Evolutionary conservation across 2,888 invertebrate species (phyloP), one percentile per base, ranked within the genome.

Genomic region (Sipunculus nudus): DNA sequence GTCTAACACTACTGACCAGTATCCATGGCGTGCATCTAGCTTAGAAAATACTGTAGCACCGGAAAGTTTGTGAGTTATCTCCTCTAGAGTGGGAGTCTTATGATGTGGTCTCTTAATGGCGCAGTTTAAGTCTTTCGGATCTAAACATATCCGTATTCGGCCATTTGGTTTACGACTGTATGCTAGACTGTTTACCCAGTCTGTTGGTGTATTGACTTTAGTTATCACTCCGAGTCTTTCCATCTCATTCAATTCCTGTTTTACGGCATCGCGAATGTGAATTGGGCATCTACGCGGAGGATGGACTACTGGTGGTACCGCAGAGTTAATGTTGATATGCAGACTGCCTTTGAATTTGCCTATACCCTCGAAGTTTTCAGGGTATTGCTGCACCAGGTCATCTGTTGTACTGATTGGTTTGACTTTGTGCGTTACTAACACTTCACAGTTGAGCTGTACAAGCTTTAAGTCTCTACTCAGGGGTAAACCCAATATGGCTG

Each of bases 1-100:
- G 23, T 48, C 50, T n/a, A 62, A 46, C 16, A 35, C 21, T 2
- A 67, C 38, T 32, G 38, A 43, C 65, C 67, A 65, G 35, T 59
- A 67, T 10, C 64, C 67, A 35, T 45, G 23, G 50, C 58, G 60
- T 10, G 63, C 63, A 35, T 61, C 63, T 3, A 59, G 41, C 19
- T 56, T 66, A 28, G 40, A 31, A 26, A 65, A 65, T 35, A 50
- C 46, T 28, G 10, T 54, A 6, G 60, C 53, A 19, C 53, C 58
- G 31, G 47, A 46, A 13, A 65, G 47, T 50, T 61, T 57, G 29
- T 49, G 46, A 16, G 39, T 43, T 13, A 64, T 53, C 39, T 64
- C 56, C 26, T 64, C 65, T n/a, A 63, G 16, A 2, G 63, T 64
- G 38, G 56, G 60, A 16, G 47, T 43, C 21, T 29, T 39, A 31